Conservation (phyloP, 1,140 invertebrate genomes). For the Drosophila kurseongensis region DNA sequence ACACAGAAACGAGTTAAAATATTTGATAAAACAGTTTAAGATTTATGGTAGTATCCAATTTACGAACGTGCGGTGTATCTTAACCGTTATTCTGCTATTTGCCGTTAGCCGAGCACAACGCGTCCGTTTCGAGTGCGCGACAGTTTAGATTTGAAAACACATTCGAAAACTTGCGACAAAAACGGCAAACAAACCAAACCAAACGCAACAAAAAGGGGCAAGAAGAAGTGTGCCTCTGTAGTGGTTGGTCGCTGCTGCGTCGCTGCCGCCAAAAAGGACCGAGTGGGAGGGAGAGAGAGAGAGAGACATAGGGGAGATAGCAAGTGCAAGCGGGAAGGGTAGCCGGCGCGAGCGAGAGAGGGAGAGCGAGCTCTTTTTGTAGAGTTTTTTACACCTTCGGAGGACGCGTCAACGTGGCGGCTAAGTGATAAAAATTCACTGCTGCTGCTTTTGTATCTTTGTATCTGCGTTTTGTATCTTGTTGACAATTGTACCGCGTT, state of each 20-base stretch:
- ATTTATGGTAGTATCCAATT: neutral
- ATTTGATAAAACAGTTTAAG: neutral
- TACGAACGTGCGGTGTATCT: neutral
- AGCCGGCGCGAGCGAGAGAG: constrained; percentile 3
- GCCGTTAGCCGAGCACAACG: constrained; percentile 61
- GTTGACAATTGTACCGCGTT: constrained; percentile 57
- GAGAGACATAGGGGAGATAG: constrained; percentile 1
- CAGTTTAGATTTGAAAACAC: constrained; percentile 79
- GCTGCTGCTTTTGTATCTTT: constrained; percentile 40
- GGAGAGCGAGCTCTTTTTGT: constrained; percentile 58
- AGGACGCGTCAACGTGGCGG: constrained; percentile 72
- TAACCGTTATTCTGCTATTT: constrained; percentile 1
- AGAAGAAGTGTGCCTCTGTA: constrained; percentile 54
- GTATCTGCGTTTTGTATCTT: constrained; percentile 60
- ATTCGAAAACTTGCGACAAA: constrained; percentile 81
- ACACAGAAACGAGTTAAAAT: neutral
- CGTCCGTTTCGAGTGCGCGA: constrained; percentile 81
- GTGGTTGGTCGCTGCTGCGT: constrained; percentile 51
- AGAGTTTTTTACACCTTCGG: constrained; percentile 68
- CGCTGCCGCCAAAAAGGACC: constrained; percentile 29
- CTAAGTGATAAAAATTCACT: constrained; percentile 70
- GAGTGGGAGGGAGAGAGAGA: constrained; percentile 21
- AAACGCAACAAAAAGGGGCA: constrained; percentile 27
- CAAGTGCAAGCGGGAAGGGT: constrained; percentile 16
- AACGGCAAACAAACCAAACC: constrained; percentile 65